Evolutionary conservation across 2,797 vertebrate genomes (phyloP), one percentile per base, ranked within the genome.

Genomic region (Gila robusta): DNA sequence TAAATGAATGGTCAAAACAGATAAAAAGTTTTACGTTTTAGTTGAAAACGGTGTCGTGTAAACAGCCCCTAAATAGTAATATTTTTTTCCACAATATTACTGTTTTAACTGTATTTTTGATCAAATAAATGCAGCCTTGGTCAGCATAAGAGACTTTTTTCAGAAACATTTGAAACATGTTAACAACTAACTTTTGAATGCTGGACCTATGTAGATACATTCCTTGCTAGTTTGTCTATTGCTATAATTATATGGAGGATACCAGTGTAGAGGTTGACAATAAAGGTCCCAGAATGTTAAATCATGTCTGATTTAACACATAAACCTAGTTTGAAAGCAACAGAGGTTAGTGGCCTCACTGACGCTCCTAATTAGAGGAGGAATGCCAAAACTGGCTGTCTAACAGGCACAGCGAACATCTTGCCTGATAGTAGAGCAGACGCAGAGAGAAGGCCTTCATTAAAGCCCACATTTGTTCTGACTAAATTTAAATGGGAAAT

Each of bases 271-370:
- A 37, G 28, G 87, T 88, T 91, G 89, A 76, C 93, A 94, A 91
- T 93, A 91, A 93, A 94, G 82, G 86, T 83, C 90, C 87, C 67
- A 85, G 91, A 93, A 93, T 92, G 91, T 93, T 91, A 94, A 89
- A 91, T 91, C 90, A 92, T 56, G 32, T 91, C 90, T 92, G 92
- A 94, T 94, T 56, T 92, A 94, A 92, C 90, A 88, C 81, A 62
- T 67, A 89, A 91, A 92, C 88, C 88, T 91, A 90, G 89, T 90
- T 90, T 90, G 88, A 86, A 84, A 82, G 79, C 32, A n/a, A 16
- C 71, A 66, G 67, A 59, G 54, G 67, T 47, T 77, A 77, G 70
- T 72, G 84, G 87, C 74, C 91, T 92, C 37, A 70, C 87, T 92
- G 87, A 73, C 79, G 23, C 66, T 71, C 56, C 52, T 84, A 84